These are phyloP conservation scores for Maconellicoccus hirsutus DNA, from an alignment of 1,140 invertebrate species.

Conservation along the genomic window DNA sequence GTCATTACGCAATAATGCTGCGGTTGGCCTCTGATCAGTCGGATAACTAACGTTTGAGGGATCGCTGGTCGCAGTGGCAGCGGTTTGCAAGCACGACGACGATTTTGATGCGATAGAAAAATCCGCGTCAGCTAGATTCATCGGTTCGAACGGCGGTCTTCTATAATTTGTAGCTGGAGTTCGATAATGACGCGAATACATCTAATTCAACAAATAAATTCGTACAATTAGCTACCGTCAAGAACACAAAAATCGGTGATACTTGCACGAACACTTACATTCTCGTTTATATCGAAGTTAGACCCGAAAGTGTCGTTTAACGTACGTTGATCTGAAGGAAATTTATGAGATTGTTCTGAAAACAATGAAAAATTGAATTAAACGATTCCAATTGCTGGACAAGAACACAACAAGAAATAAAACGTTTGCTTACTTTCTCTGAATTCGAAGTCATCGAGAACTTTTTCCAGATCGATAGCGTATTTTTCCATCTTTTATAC, in stretches of 20 bases:
- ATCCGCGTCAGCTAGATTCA: constrained; percentile 34
- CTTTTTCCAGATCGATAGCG: constrained; percentile 72
- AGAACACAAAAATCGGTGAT: background rate
- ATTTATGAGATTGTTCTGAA: background rate
- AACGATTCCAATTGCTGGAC: background rate
- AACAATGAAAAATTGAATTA: background rate
- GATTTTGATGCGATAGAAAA: constrained; percentile 30
- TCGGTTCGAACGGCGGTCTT: constrained; percentile 33
- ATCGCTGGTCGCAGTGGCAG: too few relatives aligned
- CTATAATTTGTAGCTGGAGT: constrained; percentile 30
- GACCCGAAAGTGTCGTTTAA: background rate
- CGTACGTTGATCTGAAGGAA: background rate
- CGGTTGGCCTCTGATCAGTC: too few relatives aligned
- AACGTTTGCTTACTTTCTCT: constrained; percentile 44
- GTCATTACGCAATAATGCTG: too few relatives aligned
- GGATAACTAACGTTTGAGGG: too few relatives aligned
- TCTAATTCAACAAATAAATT: constrained; percentile 22
- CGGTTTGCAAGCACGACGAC: constrained; percentile 23
- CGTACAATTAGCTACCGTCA: too few relatives aligned
- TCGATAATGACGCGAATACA: background rate
- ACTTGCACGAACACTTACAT: background rate
- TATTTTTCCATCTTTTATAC: constrained; percentile 49
- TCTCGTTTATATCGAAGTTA: background rate
- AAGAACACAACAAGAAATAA: background rate
- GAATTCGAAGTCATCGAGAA: constrained; percentile 75